A percentile compares a stretch with the other conserved stretches of the same genome.
phyloP scores from a whole-genome alignment of 2,888 invertebrate genomes.

The Eustalomyia histrio region DNA sequence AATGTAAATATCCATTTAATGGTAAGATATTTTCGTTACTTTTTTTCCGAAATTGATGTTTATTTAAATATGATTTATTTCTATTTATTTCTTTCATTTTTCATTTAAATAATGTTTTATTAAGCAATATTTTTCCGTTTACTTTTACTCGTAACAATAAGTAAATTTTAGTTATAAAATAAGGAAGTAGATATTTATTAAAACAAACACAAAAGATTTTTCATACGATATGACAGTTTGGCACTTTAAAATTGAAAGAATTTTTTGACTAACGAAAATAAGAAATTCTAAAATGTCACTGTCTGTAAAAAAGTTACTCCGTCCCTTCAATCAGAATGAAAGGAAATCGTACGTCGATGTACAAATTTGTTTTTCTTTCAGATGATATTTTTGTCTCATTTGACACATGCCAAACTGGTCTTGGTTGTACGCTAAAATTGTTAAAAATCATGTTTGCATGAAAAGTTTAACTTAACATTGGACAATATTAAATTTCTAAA shows the following conservation, averaged over 20 bases:
- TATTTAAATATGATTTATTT: conserved; percentile 44
- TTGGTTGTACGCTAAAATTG: too few relatives aligned
- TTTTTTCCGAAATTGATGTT: conserved; percentile 9
- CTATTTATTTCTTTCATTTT: neutral
- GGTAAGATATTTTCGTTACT: conserved; percentile 27
- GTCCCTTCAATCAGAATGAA: too few relatives aligned
- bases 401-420: too few relatives aligned
- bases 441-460: neutral
- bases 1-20: conserved; percentile 18
- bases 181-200: conserved; percentile 3
- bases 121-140: conserved; percentile 1
- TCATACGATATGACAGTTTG: conserved; percentile 41
- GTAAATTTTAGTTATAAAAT: neutral
- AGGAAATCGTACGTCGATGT: too few relatives aligned
- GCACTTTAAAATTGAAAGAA: conserved; percentile 35
- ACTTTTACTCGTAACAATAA: neutral
- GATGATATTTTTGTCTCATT: too few relatives aligned
- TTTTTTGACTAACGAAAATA: conserved; percentile 13
- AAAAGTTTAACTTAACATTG: neutral
- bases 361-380: too few relatives aligned
- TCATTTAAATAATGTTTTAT: neutral
- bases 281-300: neutral
- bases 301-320: too few relatives aligned
- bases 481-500: too few relatives aligned
- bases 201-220: conserved; percentile 4